Evolutionary conservation across 2,888 invertebrate genomes (phyloP).

Genomic region (Ephialtes manifestator): DNA sequence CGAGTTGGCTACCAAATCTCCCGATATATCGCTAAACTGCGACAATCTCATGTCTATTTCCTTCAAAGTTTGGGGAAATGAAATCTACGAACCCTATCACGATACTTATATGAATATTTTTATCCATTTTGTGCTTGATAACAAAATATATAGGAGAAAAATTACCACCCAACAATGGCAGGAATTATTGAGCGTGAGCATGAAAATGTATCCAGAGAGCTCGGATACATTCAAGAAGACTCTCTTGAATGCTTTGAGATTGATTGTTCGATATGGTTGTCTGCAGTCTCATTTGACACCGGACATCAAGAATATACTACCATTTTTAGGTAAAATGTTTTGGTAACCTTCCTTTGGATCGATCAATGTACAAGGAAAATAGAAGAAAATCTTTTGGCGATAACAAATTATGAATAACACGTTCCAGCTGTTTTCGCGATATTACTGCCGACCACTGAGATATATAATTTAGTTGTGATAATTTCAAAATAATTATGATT

Average conservation of each 20-base stretch:
- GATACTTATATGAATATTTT: constrained; percentile 88
- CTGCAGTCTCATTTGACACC: constrained; percentile 77
- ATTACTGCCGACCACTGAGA: too few species aligned
- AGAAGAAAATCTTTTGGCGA: background rate
- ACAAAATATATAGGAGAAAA: constrained; percentile 86
- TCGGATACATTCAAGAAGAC: constrained; percentile 85
- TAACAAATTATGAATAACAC: too few species aligned
- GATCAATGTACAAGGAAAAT: background rate
- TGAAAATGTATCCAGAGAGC: constrained; percentile 80
- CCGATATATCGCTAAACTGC: constrained; percentile 69
- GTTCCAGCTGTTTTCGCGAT: too few species aligned
- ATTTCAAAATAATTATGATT: too few species aligned
- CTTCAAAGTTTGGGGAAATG: constrained; percentile 80
- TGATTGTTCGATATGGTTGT: constrained; percentile 86
- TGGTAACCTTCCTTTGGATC: background rate
- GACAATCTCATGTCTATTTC: constrained; percentile 74
- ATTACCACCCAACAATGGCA: constrained; percentile 88
- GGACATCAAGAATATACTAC: constrained; percentile 76
- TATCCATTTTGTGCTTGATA: constrained; percentile 87
- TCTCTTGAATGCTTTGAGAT: constrained; percentile 85
- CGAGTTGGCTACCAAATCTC: constrained; percentile 62
- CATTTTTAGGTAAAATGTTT: constrained; percentile 75
- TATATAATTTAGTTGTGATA: too few species aligned
- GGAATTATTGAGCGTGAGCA: constrained; percentile 82
- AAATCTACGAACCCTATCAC: constrained; percentile 83